These are phyloP conservation scores for Craterocephalus amniculus DNA, from an alignment of 2,797 vertebrate species.

Conservation along the genomic window DNA sequence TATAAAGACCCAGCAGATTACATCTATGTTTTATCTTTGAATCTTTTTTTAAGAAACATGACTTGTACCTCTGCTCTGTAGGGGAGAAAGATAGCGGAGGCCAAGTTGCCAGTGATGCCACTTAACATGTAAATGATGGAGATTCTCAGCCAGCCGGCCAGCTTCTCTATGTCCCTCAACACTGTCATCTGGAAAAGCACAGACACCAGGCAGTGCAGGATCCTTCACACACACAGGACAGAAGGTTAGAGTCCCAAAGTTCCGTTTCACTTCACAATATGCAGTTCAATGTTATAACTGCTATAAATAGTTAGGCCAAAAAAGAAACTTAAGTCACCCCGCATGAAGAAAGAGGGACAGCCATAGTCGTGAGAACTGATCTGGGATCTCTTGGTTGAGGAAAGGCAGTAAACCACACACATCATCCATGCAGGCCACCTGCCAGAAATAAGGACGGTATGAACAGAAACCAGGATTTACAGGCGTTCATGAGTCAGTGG, in stretches of 20 bases:
- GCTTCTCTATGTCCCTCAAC: constrained; percentile 95
- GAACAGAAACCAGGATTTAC: neutral
- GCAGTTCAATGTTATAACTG: neutral
- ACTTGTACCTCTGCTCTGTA: constrained; percentile 90
- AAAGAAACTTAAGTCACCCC: constrained; percentile 81
- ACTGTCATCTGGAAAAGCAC: constrained; percentile 98
- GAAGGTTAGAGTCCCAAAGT: neutral
- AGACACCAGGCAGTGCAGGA: constrained; percentile 97
- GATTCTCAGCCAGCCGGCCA: constrained; percentile 97
- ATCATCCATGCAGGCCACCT: constrained; percentile 99
- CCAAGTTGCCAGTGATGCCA: constrained; percentile 95
- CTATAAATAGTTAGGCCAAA: neutral
- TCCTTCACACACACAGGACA: constrained; percentile 75
- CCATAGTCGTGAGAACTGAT: constrained; percentile 98
- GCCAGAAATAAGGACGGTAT: constrained; percentile 12
- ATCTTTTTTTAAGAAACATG: neutral
- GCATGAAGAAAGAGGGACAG: constrained; percentile 97
- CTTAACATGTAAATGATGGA: constrained; percentile 97
- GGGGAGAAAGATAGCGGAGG: constrained; percentile 97
- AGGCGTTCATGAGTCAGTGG: neutral
- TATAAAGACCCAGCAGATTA: neutral
- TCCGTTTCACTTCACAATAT: neutral
- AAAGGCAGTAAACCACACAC: constrained; percentile 97
- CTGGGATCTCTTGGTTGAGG: constrained; percentile 95
- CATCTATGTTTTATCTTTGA: neutral